Evolutionary conservation across 1,140 invertebrate genomes (phyloP).

Genomic region (Berghia stephanieae): DNA sequence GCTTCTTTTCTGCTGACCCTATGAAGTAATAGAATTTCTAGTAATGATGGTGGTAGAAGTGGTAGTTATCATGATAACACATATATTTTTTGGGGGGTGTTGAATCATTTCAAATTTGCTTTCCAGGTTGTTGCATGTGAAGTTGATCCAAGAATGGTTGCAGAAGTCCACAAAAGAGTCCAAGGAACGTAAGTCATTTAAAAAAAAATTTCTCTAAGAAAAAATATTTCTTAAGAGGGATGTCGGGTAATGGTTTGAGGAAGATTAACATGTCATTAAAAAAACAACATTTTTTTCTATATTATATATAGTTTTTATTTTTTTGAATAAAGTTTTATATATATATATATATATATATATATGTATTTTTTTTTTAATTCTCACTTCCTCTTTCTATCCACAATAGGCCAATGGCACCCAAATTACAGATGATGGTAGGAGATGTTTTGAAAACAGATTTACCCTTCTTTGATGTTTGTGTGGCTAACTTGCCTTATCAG

Average conservation of each 20-base stretch:
- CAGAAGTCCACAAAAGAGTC: conserved; percentile 97
- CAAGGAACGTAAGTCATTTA: conserved; percentile 81
- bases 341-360: neutral
- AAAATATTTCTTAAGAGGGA: too few relatives aligned
- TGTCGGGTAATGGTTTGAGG: too few relatives aligned
- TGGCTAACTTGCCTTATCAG: conserved; percentile 98
- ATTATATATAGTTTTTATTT: too few relatives aligned
- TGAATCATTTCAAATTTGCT: neutral
- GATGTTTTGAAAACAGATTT: conserved; percentile 94
- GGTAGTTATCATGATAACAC: too few relatives aligned
- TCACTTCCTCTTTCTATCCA: conserved; percentile 47
- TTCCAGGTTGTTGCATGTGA: conserved; percentile 86
- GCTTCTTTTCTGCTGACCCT: neutral
- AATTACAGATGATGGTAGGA: conserved; percentile 92
- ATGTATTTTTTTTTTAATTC: neutral
- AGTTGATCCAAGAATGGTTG: conserved; percentile 92
- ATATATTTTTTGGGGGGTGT: too few relatives aligned
- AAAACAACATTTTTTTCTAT: too few relatives aligned
- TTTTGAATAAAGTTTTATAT: too few relatives aligned
- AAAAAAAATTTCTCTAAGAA: too few relatives aligned
- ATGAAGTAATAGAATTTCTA: neutral
- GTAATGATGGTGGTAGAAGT: too few relatives aligned
- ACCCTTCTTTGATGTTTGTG: conserved; percentile 99
- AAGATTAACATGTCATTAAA: too few relatives aligned
- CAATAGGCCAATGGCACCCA: conserved; percentile 77